phyloP scores from a whole-genome alignment of 2,113 vertebrate genomes.

The Petrocephalus microphthalmus region DNA sequence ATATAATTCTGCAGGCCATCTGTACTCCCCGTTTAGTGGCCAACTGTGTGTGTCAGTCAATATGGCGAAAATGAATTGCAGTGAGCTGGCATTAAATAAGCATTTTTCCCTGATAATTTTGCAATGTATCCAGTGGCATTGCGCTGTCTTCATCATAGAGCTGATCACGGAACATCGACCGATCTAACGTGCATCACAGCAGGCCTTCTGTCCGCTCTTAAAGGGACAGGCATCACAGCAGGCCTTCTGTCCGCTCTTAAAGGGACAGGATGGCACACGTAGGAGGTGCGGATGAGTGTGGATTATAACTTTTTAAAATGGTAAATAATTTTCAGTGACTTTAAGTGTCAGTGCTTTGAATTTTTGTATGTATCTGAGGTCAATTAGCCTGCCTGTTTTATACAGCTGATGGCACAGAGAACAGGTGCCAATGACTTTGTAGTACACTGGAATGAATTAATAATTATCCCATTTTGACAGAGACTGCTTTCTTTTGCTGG shows the following conservation, averaged over 20 bases:
- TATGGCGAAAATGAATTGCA: neutral
- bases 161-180: slow-evolving; percentile 13
- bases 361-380: neutral
- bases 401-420: neutral
- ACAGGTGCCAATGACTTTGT: neutral
- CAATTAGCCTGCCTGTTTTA: neutral
- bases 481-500: neutral
- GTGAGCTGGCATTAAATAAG: neutral
- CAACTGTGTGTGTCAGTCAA: neutral
- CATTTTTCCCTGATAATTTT: neutral
- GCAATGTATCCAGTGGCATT: neutral
- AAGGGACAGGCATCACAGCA: slow-evolving; percentile 23
- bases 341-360: slow-evolving; percentile 5
- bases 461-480: neutral
- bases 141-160: neutral
- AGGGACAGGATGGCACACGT: neutral
- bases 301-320: neutral
- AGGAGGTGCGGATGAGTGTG: neutral
- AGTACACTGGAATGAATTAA: neutral
- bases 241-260: neutral
- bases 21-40: neutral
- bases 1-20: neutral
- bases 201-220: neutral
- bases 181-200: slow-evolving; percentile 26
- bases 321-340: neutral